Conservation (phyloP, 2,113 vertebrate species). For the Nesospiza acunhae region DNA sequence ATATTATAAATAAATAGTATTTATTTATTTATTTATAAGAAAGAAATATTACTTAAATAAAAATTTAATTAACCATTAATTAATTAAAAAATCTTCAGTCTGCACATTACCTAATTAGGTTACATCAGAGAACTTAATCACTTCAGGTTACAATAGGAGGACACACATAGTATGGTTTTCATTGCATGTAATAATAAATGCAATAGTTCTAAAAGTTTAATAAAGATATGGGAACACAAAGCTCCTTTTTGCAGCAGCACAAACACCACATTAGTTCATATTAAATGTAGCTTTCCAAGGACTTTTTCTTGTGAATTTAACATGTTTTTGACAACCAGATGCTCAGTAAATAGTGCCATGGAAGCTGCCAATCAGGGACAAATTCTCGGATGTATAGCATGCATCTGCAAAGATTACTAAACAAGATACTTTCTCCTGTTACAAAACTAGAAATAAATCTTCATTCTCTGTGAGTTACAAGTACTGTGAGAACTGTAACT, state of each 20-base stretch:
- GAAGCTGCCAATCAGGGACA: background rate
- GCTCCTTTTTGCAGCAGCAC: background rate
- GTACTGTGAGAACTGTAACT: background rate
- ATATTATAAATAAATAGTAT: no score
- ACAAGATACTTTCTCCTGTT: background rate
- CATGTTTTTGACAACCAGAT: background rate
- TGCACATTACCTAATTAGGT: background rate
- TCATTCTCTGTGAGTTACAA: background rate
- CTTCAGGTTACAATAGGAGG: background rate
- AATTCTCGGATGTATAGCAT: background rate
- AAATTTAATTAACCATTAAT: no score
- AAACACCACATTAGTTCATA: background rate
- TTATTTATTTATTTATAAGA: no score
- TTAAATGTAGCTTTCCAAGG: background rate
- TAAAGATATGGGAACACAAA: background rate
- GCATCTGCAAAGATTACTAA: background rate
- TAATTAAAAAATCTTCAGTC: background rate
- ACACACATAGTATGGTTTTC: rapidly evolving
- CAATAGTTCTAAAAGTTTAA: background rate
- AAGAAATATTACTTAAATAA: background rate
- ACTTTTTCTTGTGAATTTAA: background rate
- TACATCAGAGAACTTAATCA: background rate
- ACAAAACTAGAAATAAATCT: background rate
- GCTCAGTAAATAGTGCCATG: background rate
- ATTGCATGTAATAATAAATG: background rate